Evolutionary conservation across 2,888 invertebrate genomes (phyloP).

Genomic region (Drosophila formosana): DNA sequence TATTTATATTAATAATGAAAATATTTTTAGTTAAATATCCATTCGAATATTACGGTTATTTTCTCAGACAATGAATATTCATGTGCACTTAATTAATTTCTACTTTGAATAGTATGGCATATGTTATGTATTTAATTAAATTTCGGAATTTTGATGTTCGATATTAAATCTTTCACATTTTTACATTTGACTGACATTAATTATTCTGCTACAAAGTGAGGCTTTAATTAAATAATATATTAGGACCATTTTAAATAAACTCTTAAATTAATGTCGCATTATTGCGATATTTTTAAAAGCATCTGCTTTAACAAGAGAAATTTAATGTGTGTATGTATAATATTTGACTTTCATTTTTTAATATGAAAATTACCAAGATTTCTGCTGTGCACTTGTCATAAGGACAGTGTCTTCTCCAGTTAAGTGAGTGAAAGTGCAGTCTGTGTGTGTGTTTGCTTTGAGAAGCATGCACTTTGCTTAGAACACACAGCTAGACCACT

Average conservation of each 20-base stretch:
- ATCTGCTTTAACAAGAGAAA: background rate
- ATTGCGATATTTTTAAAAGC: background rate
- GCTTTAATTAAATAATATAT: background rate
- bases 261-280: background rate
- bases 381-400: background rate
- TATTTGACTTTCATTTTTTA: constrained; percentile 2
- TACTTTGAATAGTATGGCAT: background rate
- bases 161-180: background rate
- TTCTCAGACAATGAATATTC: background rate
- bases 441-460: background rate
- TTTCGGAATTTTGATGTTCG: background rate
- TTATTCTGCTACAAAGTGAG: background rate
- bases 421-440: background rate
- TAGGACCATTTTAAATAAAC: background rate
- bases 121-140: background rate
- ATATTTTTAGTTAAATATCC: background rate
- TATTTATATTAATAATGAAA: background rate
- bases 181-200: background rate
- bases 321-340: background rate
- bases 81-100: background rate
- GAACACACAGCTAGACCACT: background rate
- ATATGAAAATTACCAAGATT: background rate
- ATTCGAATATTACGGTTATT: background rate
- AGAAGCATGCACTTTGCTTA: constrained; percentile 1
- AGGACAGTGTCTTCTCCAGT: background rate